These are phyloP conservation scores for Sminthurides bifidus DNA, from an alignment of 1,140 invertebrate genomes.

Conservation along the genomic window DNA sequence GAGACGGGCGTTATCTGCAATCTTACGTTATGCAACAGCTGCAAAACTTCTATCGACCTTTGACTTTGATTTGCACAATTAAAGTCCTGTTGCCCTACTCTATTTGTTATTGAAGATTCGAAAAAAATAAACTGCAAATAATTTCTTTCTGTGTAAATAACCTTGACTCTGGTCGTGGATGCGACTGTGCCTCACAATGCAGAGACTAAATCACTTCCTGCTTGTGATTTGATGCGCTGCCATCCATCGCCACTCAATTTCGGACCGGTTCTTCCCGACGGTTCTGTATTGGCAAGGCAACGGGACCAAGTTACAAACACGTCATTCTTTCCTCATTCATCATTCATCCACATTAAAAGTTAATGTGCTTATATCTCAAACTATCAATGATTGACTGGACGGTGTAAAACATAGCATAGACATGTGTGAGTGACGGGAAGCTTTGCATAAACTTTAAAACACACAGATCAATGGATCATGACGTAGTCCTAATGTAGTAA, in stretches of 20 bases:
- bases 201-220: slow-evolving; percentile 33
- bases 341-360: neutral
- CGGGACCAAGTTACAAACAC: too few species aligned
- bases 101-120: too few species aligned
- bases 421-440: neutral
- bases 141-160: slow-evolving; percentile 14
- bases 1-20: too few species aligned
- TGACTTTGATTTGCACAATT: too few species aligned
- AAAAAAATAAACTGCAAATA: too few species aligned
- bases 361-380: neutral
- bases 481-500: too few species aligned
- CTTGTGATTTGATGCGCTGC: slow-evolving; percentile 22
- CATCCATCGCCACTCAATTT: slow-evolving; percentile 38
- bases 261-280: slow-evolving; percentile 38
- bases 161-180: slow-evolving; percentile 36
- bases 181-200: slow-evolving; percentile 40
- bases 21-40: too few species aligned
- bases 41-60: too few species aligned
- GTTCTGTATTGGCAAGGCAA: slow-evolving; percentile 9
- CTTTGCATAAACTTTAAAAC: neutral
- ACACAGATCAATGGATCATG: too few species aligned
- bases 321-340: neutral
- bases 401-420: neutral
- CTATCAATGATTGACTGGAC: too few species aligned
- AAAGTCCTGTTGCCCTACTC: too few species aligned